Base-by-base conservation (phyloP, 2,888 invertebrate genomes). In the Eupithecia exiguata region DNA sequence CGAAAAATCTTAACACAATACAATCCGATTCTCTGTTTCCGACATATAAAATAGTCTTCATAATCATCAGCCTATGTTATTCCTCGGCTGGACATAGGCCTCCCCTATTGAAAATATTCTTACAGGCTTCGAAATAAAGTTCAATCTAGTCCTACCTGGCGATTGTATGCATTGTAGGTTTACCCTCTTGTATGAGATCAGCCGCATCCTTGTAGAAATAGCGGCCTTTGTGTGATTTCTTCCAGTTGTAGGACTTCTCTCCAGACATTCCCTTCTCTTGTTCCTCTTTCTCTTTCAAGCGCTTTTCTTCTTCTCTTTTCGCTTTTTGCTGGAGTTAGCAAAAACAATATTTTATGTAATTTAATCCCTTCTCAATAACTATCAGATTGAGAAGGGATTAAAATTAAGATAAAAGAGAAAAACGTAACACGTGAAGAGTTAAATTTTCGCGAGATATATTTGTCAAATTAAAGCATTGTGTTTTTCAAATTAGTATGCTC, bases 181-280 rank as follows among this genome's bases (percentile, higher is more conserved):
- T 97, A 77, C 97, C 97, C 95, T 98, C 97, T 92, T 98, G 98
- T 83, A 98, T 96, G 71, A 98, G 97, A 88, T 98, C 98, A 80
- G 98, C 98, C 0, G 98, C 97, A 78, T 97, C 97, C 80, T 96
- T 95, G 89, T 98, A 98, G 87, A 96, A 96, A 90, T 98, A 98
- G 35, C 97, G 96, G 0, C 97, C 96, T 84, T 96, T 96, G 83
- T 96, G 96, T 0, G 95, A 95, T 77, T 96, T 96, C 79, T 96
- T 96, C 97, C 98, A 98, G 84, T 97, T 96, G 79, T 96, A 96
- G 0, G 95, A 88, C 87, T 96, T 96, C 71, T 95, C 95, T 78
- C 86, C 80, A 58, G 58, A 0, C 0, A 83, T 76, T 0, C 80
- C 88, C 63, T 95, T 96, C 58, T 94, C 94, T 82, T 94, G 95